These are phyloP conservation scores for Tragelaphus imberbis DNA, from an alignment of 2,113 vertebrate species.

Conservation along the genomic window DNA sequence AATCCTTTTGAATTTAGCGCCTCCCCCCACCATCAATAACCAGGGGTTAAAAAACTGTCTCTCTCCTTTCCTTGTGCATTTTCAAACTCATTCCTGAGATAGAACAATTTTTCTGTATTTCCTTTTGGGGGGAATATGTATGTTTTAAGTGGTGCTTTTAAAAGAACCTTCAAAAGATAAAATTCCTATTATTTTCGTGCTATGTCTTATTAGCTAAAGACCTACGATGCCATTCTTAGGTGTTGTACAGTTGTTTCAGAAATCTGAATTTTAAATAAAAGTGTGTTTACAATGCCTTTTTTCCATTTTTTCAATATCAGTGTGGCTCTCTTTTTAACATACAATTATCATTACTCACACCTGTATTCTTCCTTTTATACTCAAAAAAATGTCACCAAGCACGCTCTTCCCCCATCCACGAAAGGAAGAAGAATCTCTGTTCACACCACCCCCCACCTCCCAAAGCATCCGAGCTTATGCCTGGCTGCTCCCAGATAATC, in stretches of 20 bases:
- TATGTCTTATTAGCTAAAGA: constrained; percentile 30
- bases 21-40: not conserved
- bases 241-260: constrained; percentile 4
- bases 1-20: constrained; percentile 29
- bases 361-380: not conserved
- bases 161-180: constrained; percentile 54
- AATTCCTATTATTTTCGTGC: constrained; percentile 20
- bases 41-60: not conserved
- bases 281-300: not conserved
- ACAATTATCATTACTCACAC: not conserved
- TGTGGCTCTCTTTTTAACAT: constrained; percentile 29
- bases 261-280: constrained; percentile 54
- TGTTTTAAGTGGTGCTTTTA: constrained; percentile 68
- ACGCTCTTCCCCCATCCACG: not conserved
- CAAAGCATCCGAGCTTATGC: not conserved
- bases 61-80: constrained; percentile 25
- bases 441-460: not conserved
- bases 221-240: not conserved
- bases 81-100: constrained; percentile 46
- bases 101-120: constrained; percentile 60
- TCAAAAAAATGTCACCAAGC: not conserved
- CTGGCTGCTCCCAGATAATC: constrained; percentile 23
- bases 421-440: constrained; percentile 28
- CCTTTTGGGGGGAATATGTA: constrained; percentile 45
- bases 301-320: not conserved